Evolutionary conservation across 2,888 invertebrate genomes (phyloP), one percentile per base, ranked within the genome.

Genomic region (Drosophila sordidula): DNA sequence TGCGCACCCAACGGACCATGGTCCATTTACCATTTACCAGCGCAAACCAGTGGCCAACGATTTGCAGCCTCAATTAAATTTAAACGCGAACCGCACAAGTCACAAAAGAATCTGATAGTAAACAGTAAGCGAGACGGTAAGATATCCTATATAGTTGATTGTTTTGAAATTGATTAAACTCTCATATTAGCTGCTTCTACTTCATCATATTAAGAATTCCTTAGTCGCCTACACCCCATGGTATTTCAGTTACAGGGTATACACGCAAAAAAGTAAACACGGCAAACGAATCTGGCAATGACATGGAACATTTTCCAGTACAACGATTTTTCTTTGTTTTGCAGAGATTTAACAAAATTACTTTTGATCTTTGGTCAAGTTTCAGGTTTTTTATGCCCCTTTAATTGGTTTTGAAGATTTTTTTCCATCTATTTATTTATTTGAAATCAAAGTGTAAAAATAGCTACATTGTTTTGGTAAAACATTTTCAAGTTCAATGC

Each of bases 1-100:
- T 87, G 78, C 70, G 81, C 70, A 87, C 64, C 87, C 87, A 87
- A 71, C 80, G 54, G 67, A 81, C 85, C 87, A 87, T 87, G 72
- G 85, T 55, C 87, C 85, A 81, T 85, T 84, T 76, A 80, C 71
- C 63, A 75, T 46, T 64, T 56, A 58, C 26, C 39, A 44, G 58
- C 26, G 50, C 39, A 68, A 42, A 68, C 22, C 71, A 70, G 62
- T 46, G 74, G 62, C 44, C 59, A 78, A 36, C 69, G 29, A 75
- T 82, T 83, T 80, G 74, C 84, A 80, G 81, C 59, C 54, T 54
- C 78, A 80, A 80, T 80, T 78, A 70, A 62, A 68, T 64, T 70
- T 71, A 39, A 75, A 54, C 66, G 42, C 57, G 47, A 72, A 75
- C 49, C 55, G 55, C 63, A 66, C 52, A 70, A 71, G 50, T 55